phyloP scores from a whole-genome alignment of 2,113 vertebrate genomes.

The Mellivora capensis region DNA sequence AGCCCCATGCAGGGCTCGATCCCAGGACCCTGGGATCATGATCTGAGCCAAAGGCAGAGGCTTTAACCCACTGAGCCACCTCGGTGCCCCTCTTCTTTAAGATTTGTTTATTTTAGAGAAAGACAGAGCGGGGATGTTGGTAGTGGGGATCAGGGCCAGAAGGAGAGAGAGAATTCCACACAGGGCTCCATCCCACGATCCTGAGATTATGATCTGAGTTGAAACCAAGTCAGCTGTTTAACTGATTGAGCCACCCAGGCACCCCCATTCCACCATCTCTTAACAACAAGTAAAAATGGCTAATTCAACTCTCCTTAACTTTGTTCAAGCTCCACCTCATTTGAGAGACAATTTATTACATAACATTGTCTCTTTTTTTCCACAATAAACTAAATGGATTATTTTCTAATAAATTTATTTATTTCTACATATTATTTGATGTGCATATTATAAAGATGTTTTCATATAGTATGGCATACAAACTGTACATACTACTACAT shows the following conservation, averaged over 20 bases:
- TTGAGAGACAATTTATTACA: neutral
- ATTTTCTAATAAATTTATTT: neutral
- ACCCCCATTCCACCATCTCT: neutral
- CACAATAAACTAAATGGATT: neutral
- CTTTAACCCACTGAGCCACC: too few relatives aligned
- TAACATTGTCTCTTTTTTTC: neutral
- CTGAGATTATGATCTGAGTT: neutral
- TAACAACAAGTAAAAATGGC: neutral
- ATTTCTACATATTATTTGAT: neutral
- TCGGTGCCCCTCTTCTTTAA: too few relatives aligned
- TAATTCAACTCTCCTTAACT: neutral
- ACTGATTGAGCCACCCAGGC: neutral
- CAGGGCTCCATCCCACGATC: neutral
- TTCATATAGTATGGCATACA: neutral
- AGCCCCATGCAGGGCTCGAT: too few relatives aligned
- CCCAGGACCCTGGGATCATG: too few relatives aligned
- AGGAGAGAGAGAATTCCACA: neutral
- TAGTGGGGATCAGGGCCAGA: neutral
- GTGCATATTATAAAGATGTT: neutral
- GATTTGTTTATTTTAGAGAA: neutral
- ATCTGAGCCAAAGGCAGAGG: too few relatives aligned
- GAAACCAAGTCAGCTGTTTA: neutral
- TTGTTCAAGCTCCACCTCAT: neutral
- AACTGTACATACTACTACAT: neutral
- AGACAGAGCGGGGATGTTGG: neutral